Evolutionary conservation across 2,797 vertebrate genomes (phyloP).

Genomic region (Triplophysa bombifrons): DNA sequence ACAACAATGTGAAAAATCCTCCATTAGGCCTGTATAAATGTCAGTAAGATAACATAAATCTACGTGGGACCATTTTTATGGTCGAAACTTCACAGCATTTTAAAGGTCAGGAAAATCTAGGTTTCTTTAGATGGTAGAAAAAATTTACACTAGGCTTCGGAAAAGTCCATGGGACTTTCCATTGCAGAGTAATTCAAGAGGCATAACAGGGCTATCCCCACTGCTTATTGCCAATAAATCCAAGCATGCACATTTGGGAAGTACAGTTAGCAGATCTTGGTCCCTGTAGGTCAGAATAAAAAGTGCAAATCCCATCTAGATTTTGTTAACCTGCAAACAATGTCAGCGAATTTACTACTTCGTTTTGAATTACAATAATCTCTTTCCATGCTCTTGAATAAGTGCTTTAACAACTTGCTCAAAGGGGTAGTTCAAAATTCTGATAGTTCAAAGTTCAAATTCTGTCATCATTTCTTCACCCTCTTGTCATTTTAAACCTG

Average conservation of each 20-base stretch:
- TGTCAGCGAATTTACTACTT: not conserved
- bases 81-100: not conserved
- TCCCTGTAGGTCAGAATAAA: not conserved
- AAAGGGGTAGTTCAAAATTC: too few relatives aligned
- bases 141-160: not conserved
- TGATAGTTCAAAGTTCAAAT: too few relatives aligned
- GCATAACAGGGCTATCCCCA: conserved; percentile 24
- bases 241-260: conserved; percentile 12
- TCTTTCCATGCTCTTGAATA: not conserved
- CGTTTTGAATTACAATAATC: not conserved
- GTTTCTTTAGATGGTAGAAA: not conserved
- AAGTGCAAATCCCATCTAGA: conserved; percentile 12
- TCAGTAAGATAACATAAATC: conserved; percentile 16
- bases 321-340: not conserved
- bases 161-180: conserved; percentile 19
- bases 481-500: too few relatives aligned
- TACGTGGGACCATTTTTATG: too few relatives aligned
- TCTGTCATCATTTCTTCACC: too few relatives aligned
- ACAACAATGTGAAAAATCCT: not conserved
- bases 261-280: conserved; percentile 1
- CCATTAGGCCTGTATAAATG: conserved; percentile 2
- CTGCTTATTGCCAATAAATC: conserved; percentile 5
- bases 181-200: not conserved
- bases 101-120: not conserved
- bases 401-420: not conserved